Percentiles rank a stretch among this genome's conserved stretches.
These are phyloP conservation scores for Enteromius unitaeniatus DNA, from an alignment of 2,797 vertebrate genomes.

Conservation along the genomic window DNA sequence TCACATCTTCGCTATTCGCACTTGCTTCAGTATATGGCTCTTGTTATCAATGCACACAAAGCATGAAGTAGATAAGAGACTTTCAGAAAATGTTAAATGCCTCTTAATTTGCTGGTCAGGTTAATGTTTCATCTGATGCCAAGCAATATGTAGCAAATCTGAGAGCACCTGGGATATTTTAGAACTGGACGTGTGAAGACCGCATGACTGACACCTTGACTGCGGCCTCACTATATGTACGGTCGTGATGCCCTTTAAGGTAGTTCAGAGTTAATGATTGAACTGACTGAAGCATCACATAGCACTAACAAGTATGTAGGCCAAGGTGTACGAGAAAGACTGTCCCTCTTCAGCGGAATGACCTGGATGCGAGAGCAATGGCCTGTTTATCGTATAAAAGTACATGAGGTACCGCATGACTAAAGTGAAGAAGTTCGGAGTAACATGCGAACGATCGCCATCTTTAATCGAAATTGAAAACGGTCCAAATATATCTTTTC, in stretches of 20 bases:
- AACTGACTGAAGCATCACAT: slow-evolving; percentile 32
- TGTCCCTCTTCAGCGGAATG: slow-evolving; percentile 38
- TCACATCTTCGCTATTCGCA: slow-evolving; percentile 12
- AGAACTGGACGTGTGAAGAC: slow-evolving; percentile 40
- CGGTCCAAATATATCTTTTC: background rate
- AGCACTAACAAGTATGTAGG: slow-evolving; percentile 41
- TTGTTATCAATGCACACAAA: slow-evolving; percentile 38
- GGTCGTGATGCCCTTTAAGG: slow-evolving; percentile 50
- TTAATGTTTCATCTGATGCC: slow-evolving; percentile 40
- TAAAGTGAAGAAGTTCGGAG: background rate
- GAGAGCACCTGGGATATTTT: slow-evolving; percentile 34
- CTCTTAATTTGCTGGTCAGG: slow-evolving; percentile 23
- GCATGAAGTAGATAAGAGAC: slow-evolving; percentile 35
- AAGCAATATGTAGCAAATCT: slow-evolving; percentile 10
- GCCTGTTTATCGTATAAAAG: slow-evolving; percentile 35
- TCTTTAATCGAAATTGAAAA: background rate
- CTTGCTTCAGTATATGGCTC: slow-evolving; percentile 31
- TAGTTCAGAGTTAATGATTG: slow-evolving; percentile 52
- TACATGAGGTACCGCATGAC: background rate
- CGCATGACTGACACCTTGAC: slow-evolving; percentile 47
- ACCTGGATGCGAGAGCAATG: slow-evolving; percentile 32
- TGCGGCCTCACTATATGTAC: slow-evolving; percentile 43
- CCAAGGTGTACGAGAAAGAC: slow-evolving; percentile 45
- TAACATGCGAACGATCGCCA: background rate
- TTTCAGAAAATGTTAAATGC: slow-evolving; percentile 36